Percentiles rank a stretch among this genome's conserved stretches.
Conservation (phyloP, 2,797 vertebrate genomes). For the Centroberyx gerrardi region DNA sequence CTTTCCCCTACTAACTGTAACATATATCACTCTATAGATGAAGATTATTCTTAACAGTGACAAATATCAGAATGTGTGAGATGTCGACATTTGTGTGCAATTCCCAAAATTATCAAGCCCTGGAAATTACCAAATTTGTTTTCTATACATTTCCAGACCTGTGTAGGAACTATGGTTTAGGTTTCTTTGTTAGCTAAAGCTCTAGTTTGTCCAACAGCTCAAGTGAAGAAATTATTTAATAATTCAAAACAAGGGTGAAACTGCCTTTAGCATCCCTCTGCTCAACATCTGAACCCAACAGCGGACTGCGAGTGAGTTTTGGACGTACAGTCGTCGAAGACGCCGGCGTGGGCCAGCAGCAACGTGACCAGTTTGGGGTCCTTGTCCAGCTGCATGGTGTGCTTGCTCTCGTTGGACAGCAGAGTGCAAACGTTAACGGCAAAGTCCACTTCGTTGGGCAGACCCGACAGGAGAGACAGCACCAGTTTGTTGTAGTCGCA, state of each 20-base stretch:
- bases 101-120: no score
- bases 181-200: no score
- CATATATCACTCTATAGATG: no score
- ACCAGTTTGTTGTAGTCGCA: conserved; percentile 99
- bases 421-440: conserved; percentile 99
- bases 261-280: not conserved
- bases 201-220: not conserved
- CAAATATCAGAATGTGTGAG: no score
- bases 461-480: conserved; percentile 98
- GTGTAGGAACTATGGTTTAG: no score
- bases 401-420: conserved; percentile 99
- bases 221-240: not conserved
- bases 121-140: no score
- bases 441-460: conserved; percentile 99
- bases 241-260: not conserved
- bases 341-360: conserved; percentile 96
- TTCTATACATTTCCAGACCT: no score
- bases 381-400: conserved; percentile 99
- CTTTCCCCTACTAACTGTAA: no score
- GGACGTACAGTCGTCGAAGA: conserved; percentile 98
- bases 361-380: conserved; percentile 99
- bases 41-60: no score
- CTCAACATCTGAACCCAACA: not conserved
- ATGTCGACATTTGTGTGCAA: no score
- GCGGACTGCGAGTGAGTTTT: not conserved